Percentiles rank a stretch among this genome's conserved stretches.
These are phyloP conservation scores for Thaumetopoea pityocampa DNA, from an alignment of 1,140 invertebrate species.

Conservation along the genomic window DNA sequence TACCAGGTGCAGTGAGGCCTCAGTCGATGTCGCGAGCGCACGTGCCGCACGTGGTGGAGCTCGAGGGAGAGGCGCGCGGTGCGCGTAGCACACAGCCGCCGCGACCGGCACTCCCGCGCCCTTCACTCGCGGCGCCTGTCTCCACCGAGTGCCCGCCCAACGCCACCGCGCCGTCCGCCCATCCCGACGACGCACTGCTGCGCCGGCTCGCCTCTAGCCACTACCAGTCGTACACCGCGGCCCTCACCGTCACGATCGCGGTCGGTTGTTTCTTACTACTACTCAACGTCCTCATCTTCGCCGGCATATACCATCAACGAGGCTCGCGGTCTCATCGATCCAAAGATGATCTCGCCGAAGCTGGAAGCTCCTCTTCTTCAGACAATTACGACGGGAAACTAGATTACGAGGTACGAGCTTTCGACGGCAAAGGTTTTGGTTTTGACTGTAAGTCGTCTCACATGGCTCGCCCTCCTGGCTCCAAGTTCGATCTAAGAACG, in stretches of 20 bases:
- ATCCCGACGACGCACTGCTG: constrained; percentile 81
- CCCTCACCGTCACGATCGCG: constrained; percentile 93
- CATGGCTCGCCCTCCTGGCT: constrained; percentile 55
- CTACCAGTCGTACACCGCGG: constrained; percentile 92
- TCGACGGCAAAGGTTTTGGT: constrained; percentile 78
- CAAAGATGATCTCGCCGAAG: constrained; percentile 84
- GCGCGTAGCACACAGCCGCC: constrained; percentile 63
- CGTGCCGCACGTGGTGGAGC: constrained; percentile 69
- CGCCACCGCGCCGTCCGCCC: constrained; percentile 67
- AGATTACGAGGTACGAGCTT: constrained; percentile 76
- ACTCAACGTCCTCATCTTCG: constrained; percentile 95
- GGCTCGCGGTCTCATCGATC: constrained; percentile 81
- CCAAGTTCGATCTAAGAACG: constrained; percentile 74
- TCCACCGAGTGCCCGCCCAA: constrained; percentile 84
- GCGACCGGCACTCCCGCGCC: constrained; percentile 49
- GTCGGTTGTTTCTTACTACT: constrained; percentile 92
- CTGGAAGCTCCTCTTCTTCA: constrained; percentile 80
- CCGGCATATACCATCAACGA: constrained; percentile 94
- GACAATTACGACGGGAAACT: constrained; percentile 78
- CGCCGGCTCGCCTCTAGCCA: constrained; percentile 86
- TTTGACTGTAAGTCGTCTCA: constrained; percentile 75
- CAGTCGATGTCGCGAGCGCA: constrained; percentile 80
- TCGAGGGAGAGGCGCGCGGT: constrained; percentile 46
- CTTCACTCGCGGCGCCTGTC: constrained; percentile 50
- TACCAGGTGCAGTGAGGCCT: constrained; percentile 83